phyloP scores from a whole-genome alignment of 1,140 invertebrate genomes.

The Chionoecetes opilio region DNA sequence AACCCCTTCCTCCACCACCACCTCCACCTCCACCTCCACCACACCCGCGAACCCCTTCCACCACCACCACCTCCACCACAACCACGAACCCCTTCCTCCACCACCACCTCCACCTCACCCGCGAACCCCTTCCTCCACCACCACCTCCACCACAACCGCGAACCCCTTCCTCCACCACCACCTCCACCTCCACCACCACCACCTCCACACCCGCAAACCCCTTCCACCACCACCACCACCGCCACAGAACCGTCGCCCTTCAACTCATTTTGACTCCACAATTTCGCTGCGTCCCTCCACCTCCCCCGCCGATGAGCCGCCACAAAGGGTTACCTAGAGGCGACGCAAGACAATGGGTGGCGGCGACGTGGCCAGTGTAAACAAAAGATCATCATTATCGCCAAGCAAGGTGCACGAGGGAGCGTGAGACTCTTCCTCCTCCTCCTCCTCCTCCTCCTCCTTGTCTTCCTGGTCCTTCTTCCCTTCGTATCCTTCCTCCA shows the following conservation, averaged over 20 bases:
- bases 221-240: neutral
- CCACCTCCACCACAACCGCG: neutral
- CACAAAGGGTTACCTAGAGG: neutral
- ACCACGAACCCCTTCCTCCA: neutral
- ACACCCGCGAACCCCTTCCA: neutral
- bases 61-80: too few species aligned
- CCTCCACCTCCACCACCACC: too few species aligned
- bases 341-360: conserved; percentile 52
- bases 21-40: too few species aligned
- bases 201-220: neutral
- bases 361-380: conserved; percentile 65
- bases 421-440: conserved; percentile 29
- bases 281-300: conserved; percentile 5
- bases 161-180: neutral
- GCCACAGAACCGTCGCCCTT: too few species aligned
- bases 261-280: conserved; percentile 35
- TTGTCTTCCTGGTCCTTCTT: too few species aligned
- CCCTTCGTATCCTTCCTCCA: too few species aligned
- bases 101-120: neutral
- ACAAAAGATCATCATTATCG: conserved; percentile 71
- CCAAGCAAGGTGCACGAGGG: conserved; percentile 34
- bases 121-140: neutral
- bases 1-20: neutral
- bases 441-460: neutral
- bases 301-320: neutral